Conservation (phyloP, 1,140 invertebrate genomes). For the Drosophila pruinosa region DNA sequence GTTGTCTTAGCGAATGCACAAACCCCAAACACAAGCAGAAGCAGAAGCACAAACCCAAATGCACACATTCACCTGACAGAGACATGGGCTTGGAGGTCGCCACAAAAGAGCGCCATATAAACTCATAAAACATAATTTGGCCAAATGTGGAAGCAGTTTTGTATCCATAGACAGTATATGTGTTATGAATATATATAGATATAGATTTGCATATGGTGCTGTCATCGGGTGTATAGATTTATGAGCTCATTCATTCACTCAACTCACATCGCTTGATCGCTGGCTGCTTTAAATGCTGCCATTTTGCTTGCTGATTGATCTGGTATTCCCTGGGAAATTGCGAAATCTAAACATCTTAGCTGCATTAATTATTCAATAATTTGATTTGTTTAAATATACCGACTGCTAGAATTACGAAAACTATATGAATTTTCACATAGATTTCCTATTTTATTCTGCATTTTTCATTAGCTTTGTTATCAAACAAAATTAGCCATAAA, state of each 20-base stretch:
- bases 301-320: slow-evolving; percentile 15
- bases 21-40: not conserved
- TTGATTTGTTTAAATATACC: no score
- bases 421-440: no score
- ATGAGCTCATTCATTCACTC: slow-evolving; percentile 24
- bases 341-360: no score
- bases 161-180: not conserved
- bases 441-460: no score
- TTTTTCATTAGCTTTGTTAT: no score
- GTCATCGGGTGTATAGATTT: slow-evolving; percentile 38
- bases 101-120: slow-evolving; percentile 45
- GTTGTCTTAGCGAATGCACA: not conserved
- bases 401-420: no score
- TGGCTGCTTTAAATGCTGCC: slow-evolving; percentile 14
- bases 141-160: slow-evolving; percentile 27
- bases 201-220: slow-evolving; percentile 35
- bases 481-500: no score
- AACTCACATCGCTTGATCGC: not conserved
- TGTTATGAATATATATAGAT: not conserved
- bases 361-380: no score
- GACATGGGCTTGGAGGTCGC: slow-evolving; percentile 47
- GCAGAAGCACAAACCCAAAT: not conserved
- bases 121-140: slow-evolving; percentile 63
- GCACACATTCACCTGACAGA: slow-evolving; percentile 50
- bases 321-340: no score